These are phyloP conservation scores for Cryptophagus acutangulus DNA, from an alignment of 2,888 invertebrate genomes.

Conservation along the genomic window DNA sequence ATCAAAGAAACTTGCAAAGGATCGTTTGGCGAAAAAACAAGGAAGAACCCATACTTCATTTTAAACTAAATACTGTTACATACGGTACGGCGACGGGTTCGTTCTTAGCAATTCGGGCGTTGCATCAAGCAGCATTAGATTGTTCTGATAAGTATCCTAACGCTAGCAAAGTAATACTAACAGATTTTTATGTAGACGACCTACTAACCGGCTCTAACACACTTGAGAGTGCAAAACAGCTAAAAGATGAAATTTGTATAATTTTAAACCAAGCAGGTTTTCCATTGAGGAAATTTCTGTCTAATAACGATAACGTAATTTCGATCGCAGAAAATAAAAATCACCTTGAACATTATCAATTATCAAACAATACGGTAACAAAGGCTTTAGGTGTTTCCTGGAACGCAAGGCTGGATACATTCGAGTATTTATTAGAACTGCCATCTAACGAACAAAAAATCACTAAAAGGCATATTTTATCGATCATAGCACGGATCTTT, in stretches of 20 bases:
- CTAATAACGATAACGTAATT: slow-evolving; percentile 8
- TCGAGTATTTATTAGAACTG: not conserved
- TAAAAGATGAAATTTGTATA: not conserved
- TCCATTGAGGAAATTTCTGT: slow-evolving; percentile 13
- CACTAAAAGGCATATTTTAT: slow-evolving; percentile 12
- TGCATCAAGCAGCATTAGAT: slow-evolving; percentile 3
- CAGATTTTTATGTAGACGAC: slow-evolving; percentile 17
- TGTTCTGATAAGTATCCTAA: not conserved
- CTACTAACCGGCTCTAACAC: slow-evolving; percentile 13
- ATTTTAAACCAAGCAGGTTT: not conserved
- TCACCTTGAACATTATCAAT: too few species aligned
- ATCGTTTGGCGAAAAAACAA: not conserved
- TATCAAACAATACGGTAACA: slow-evolving; percentile 7
- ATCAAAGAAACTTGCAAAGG: slow-evolving; percentile 1
- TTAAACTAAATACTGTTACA: slow-evolving; percentile 10
- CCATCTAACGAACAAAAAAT: not conserved
- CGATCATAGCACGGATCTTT: slow-evolving; percentile 14
- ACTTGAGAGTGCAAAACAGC: not conserved
- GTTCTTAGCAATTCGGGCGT: slow-evolving; percentile 6
- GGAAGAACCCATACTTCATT: not conserved
- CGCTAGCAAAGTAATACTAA: too few species aligned
- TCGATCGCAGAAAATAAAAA: too few species aligned
- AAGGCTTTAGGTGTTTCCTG: slow-evolving; percentile 12
- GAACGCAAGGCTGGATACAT: not conserved
- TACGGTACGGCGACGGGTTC: slow-evolving; percentile 15